Percentiles rank a stretch among this genome's conserved stretches.
These are phyloP conservation scores for Meandrusa payeni DNA, from an alignment of 2,888 invertebrate species.

Conservation along the genomic window DNA sequence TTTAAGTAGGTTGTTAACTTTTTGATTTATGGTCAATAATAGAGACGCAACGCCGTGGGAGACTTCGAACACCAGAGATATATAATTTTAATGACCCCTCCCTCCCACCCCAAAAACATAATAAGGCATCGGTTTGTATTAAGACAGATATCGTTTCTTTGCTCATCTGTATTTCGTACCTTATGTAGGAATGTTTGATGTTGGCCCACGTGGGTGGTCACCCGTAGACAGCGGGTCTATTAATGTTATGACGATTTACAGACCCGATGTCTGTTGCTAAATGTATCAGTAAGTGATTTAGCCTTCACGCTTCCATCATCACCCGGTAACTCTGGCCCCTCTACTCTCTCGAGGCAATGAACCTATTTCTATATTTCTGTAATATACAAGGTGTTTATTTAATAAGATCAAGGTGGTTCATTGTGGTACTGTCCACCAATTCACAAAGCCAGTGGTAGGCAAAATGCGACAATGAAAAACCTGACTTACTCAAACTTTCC, in stretches of 20 bases:
- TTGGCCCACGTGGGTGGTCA: conserved; percentile 42
- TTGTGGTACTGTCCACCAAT: too few species aligned
- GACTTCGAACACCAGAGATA: conserved; percentile 70
- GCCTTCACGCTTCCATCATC: conserved; percentile 8
- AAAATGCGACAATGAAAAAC: too few species aligned
- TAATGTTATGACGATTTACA: conserved; percentile 23
- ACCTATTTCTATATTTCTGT: too few species aligned
- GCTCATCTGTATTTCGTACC: conserved; percentile 48
- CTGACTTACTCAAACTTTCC: too few species aligned
- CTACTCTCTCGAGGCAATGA: too few species aligned
- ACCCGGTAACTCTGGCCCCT: too few species aligned
- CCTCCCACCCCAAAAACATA: conserved; percentile 72
- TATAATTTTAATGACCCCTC: conserved; percentile 76
- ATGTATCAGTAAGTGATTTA: not conserved
- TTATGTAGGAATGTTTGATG: conserved; percentile 32
- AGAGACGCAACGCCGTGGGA: conserved; percentile 79
- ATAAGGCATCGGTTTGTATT: conserved; percentile 62
- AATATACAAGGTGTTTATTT: too few species aligned
- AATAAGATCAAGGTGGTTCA: too few species aligned
- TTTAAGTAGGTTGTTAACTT: conserved; percentile 81
- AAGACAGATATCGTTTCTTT: conserved; percentile 52
- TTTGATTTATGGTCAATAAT: conserved; percentile 81
- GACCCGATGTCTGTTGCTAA: not conserved
- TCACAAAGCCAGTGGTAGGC: too few species aligned
- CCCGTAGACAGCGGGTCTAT: conserved; percentile 38